A percentile compares a stretch with the other conserved stretches of the same genome.
Conservation (phyloP, 2,113 vertebrate species). For the Grus americana region DNA sequence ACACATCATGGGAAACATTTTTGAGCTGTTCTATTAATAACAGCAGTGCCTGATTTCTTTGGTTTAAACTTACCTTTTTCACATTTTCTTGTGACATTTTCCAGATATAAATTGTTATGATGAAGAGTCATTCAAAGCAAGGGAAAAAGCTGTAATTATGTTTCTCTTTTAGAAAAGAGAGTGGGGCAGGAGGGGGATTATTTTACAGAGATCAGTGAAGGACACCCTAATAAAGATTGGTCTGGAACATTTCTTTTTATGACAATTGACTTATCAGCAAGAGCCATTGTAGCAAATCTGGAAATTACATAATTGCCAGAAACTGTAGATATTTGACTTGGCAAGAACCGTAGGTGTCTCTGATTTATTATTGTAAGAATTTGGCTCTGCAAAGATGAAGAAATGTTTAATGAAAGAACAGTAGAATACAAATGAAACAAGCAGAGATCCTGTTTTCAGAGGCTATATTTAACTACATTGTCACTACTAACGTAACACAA, state of each 20-base stretch:
- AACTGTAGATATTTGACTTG: constrained; percentile 87
- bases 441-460: constrained; percentile 74
- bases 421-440: constrained; percentile 79
- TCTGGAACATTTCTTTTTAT: constrained; percentile 83
- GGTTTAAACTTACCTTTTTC: constrained; percentile 78
- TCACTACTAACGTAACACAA: constrained; percentile 77
- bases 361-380: constrained; percentile 86
- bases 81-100: constrained; percentile 81
- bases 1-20: constrained; percentile 73
- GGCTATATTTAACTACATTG: constrained; percentile 72
- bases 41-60: constrained; percentile 73
- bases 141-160: constrained; percentile 71
- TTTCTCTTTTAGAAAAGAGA: constrained; percentile 44
- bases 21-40: constrained; percentile 78
- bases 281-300: constrained; percentile 78
- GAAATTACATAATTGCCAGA: constrained; percentile 88
- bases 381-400: constrained; percentile 80
- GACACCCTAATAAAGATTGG: constrained; percentile 80
- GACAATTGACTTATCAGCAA: constrained; percentile 84
- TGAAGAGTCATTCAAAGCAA: constrained; percentile 77
- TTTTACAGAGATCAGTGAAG: constrained; percentile 81
- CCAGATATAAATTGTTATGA: constrained; percentile 86
- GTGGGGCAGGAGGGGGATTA: constrained; percentile 54
- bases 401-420: constrained; percentile 84
- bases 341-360: constrained; percentile 75